Evolutionary conservation across 1,140 invertebrate genomes (phyloP).

Genomic region (Microplitis mediator): DNA sequence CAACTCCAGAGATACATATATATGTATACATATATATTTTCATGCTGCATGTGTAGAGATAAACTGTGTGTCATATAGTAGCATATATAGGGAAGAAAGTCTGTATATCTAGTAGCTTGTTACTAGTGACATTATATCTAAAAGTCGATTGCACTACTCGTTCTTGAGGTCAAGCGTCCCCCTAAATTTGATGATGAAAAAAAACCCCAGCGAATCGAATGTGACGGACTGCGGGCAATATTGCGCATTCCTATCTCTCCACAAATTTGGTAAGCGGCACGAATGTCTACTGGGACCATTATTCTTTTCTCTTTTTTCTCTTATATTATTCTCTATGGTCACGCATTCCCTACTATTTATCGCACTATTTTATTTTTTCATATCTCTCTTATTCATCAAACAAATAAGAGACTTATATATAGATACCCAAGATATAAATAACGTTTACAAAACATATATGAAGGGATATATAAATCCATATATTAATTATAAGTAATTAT

Average conservation of each 20-base stretch:
- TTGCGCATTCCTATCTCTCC: constrained; percentile 49
- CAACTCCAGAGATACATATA: too few species aligned
- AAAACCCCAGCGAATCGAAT: constrained; percentile 44
- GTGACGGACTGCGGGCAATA: constrained; percentile 50
- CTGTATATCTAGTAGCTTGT: neutral
- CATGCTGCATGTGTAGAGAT: neutral
- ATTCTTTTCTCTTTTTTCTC: neutral
- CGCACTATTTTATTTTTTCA: constrained; percentile 11
- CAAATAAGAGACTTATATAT: too few species aligned
- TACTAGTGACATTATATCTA: neutral
- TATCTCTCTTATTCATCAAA: neutral
- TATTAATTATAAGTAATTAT: too few species aligned
- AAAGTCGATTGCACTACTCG: neutral
- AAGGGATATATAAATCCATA: too few species aligned
- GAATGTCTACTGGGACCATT: constrained; percentile 12
- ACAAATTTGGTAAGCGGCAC: constrained; percentile 42
- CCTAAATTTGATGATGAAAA: neutral
- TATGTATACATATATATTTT: too few species aligned
- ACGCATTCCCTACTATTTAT: constrained; percentile 34
- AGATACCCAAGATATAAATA: too few species aligned
- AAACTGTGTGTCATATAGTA: neutral
- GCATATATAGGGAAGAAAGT: neutral
- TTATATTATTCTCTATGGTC: neutral
- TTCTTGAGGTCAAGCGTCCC: neutral
- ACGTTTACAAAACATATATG: too few species aligned